Base-by-base conservation (phyloP, 2,888 invertebrate genomes). In the Athripsodes cinereus region DNA sequence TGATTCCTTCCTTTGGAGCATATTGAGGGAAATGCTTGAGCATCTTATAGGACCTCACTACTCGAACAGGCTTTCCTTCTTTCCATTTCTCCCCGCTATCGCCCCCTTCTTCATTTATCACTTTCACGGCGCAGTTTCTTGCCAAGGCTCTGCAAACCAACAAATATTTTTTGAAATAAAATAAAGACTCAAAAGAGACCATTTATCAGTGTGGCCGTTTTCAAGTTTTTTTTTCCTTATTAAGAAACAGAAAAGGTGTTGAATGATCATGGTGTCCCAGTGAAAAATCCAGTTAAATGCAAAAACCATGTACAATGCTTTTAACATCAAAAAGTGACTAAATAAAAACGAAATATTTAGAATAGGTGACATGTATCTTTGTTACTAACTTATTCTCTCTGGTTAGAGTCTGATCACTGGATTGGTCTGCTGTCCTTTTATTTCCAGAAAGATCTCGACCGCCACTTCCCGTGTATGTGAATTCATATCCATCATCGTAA, bases 401-500 rank as follows among this genome's bases (percentile, higher is more conserved):
- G 0, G 87, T 89, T 2, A 92, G 80, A 1, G 76, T 81, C 70
- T 92, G 92, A 69, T 92, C 88, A 68, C 83, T 86, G 59, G 88
- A 88, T 69, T 92, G 92, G 53, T 81, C 85, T 0, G 86, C 88
- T 0, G 88, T 88, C 44, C 92, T 78, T 69, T 90, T 91, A 70
- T 92, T 92, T 2, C 91, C 91, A 1, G 88, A 87, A 1, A 92
- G 74, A 71, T 92, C 90, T 6, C 92, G 76, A 0, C 92, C 92
- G 5, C 92, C 92, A 65, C 90, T 88, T 22, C 92, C 92, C 0
- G 91, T 91, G 71, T 92, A 92, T 1, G 84, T 81, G 70, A 92
- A 91, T 70, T 88, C 85, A 51, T 86, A 81, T 0, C 92, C 92
- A 63, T 87, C 74, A 69, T 93, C 92, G 18, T 84, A 78, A 69